Evolutionary conservation across 2,113 vertebrate species (phyloP).

Genomic region (Zapornia atra): DNA sequence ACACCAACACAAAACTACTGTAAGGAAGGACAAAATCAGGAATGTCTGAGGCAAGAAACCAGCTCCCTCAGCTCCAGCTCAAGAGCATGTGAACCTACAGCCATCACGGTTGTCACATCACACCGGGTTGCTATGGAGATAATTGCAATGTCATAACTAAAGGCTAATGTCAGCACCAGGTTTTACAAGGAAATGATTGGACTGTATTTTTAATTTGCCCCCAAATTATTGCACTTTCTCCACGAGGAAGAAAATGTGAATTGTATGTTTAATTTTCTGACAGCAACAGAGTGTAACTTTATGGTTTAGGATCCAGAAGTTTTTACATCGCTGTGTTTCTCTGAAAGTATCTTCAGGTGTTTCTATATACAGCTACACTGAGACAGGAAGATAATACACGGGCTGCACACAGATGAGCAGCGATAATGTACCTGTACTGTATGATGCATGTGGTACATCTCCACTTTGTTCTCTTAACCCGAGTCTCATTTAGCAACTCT

Average conservation of each 20-base stretch:
- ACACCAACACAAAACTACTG: background rate
- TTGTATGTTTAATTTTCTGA: slow-evolving; percentile 56
- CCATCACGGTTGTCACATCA: slow-evolving; percentile 39
- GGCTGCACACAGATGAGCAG: background rate
- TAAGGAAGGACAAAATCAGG: background rate
- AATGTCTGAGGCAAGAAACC: background rate
- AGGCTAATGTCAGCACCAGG: slow-evolving; percentile 70
- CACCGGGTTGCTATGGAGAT: slow-evolving; percentile 76
- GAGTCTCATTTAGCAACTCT: slow-evolving; percentile 16
- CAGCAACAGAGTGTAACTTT: background rate
- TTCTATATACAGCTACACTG: background rate
- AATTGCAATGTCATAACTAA: slow-evolving; percentile 69
- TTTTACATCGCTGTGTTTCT: background rate
- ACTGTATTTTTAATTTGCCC: slow-evolving; percentile 77
- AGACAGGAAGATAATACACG: background rate
- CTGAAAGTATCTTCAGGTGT: background rate
- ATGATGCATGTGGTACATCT: background rate
- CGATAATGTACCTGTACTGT: background rate
- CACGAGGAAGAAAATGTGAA: slow-evolving; percentile 71
- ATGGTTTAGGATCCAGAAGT: slow-evolving; percentile 23
- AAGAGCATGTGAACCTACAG: slow-evolving; percentile 51
- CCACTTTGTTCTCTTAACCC: background rate
- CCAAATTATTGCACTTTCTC: slow-evolving; percentile 67
- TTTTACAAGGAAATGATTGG: slow-evolving; percentile 66
- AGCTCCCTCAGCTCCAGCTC: slow-evolving; percentile 60